A percentile compares a stretch with the other conserved stretches of the same genome.
Evolutionary conservation across 2,113 vertebrate genomes (phyloP).

Genomic region (Neoarius graeffei): DNA sequence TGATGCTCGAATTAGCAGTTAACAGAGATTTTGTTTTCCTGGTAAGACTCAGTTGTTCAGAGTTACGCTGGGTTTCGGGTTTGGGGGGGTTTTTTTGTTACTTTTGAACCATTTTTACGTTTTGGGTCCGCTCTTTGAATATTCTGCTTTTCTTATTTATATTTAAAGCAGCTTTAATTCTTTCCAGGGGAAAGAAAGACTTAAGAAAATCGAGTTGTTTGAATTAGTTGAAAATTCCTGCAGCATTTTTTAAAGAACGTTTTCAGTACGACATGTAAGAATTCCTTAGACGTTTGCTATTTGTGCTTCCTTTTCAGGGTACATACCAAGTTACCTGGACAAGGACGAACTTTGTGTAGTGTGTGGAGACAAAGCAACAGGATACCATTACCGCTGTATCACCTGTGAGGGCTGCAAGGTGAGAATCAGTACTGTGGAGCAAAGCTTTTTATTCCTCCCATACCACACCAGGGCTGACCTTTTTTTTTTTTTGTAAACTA

Average conservation of each 20-base stretch:
- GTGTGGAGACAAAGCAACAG: slow-evolving; percentile 97
- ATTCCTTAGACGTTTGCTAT: background rate
- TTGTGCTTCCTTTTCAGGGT: slow-evolving; percentile 73
- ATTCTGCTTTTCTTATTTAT: background rate
- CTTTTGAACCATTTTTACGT: background rate
- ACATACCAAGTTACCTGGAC: slow-evolving; percentile 99
- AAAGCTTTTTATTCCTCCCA: background rate
- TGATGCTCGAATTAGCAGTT: background rate
- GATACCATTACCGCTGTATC: slow-evolving; percentile 98
- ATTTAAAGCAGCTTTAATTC: background rate
- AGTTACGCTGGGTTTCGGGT: background rate
- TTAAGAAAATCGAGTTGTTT: background rate
- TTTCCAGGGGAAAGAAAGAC: background rate
- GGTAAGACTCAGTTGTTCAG: background rate
- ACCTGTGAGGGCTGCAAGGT: slow-evolving; percentile 99
- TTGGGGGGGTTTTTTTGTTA: too few relatives aligned
- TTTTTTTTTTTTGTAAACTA: background rate
- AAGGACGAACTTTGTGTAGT: slow-evolving; percentile 98
- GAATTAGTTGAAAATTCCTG: background rate
- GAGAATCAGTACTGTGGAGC: slow-evolving; percentile 47
- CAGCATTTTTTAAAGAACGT: too few relatives aligned
- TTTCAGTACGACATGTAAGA: background rate
- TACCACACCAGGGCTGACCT: background rate
- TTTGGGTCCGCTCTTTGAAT: background rate
- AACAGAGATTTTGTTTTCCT: background rate